Evolutionary conservation across 2,113 vertebrate species (phyloP).

Genomic region (Rhea pennata): DNA sequence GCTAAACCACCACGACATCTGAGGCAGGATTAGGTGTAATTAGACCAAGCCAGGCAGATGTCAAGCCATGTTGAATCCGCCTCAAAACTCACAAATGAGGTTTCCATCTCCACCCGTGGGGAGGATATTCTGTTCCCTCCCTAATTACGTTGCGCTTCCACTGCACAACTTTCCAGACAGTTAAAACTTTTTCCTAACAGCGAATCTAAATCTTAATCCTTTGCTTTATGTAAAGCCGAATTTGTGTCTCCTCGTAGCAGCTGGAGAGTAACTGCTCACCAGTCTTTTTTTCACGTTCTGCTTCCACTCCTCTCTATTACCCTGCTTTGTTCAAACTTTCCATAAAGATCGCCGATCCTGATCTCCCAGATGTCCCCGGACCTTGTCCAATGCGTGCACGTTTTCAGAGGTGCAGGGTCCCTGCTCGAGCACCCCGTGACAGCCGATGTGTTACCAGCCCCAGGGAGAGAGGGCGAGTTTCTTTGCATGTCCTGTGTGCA

Average conservation of each 20-base stretch:
- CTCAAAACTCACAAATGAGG: neutral
- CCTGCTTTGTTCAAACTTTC: neutral
- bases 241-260: neutral
- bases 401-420: fast-evolving
- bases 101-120: neutral
- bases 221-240: fast-evolving
- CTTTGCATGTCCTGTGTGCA: fast-evolving
- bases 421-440: neutral
- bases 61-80: fast-evolving
- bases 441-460: fast-evolving
- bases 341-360: fast-evolving
- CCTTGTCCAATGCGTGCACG: fast-evolving
- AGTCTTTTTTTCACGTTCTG: neutral
- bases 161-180: neutral
- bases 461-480: fast-evolving
- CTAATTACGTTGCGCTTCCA: neutral
- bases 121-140: fast-evolving
- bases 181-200: fast-evolving
- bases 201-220: fast-evolving
- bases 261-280: neutral
- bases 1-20: fast-evolving
- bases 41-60: fast-evolving
- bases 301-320: neutral
- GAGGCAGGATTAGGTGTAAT: fast-evolving
- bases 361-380: fast-evolving